Percentiles rank a stretch among this genome's conserved stretches.
Evolutionary conservation across 92 coral and sea anemone species (phyloP).

Genomic region (Epizoanthus rinbou): DNA sequence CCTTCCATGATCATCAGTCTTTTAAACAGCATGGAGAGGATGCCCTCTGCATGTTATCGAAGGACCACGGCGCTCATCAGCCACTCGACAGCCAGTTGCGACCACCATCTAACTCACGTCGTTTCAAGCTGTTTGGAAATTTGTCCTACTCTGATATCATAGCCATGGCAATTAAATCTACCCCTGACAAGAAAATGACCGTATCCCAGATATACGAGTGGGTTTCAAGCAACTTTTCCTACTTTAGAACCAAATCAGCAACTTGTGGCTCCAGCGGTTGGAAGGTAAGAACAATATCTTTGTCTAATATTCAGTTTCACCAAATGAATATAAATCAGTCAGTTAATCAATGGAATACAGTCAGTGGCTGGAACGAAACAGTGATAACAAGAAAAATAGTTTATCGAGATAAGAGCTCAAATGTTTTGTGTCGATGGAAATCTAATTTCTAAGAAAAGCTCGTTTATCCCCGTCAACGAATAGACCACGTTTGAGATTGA

Average conservation of each 20-base stretch:
- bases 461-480: no score
- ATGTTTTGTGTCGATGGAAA: no score
- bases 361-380: no score
- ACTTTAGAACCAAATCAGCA: neutral
- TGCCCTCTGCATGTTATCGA: no score
- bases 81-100: neutral
- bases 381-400: no score
- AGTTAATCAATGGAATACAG: no score
- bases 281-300: neutral
- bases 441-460: no score
- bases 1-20: no score
- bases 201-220: constrained; percentile 6
- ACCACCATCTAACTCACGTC: neutral
- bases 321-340: no score
- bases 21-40: no score
- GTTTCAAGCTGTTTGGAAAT: neutral
- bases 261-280: neutral
- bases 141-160: constrained; percentile 15
- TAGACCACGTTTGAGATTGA: no score
- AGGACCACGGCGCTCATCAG: neutral
- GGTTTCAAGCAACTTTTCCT: neutral
- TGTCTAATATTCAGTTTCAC: neutral
- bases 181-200: neutral
- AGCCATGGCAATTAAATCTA: constrained; percentile 8
- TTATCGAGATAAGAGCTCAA: no score